A percentile compares a stretch with the other conserved stretches of the same genome.
phyloP scores from a whole-genome alignment of 2,113 vertebrate species.

The Scomber colias region DNA sequence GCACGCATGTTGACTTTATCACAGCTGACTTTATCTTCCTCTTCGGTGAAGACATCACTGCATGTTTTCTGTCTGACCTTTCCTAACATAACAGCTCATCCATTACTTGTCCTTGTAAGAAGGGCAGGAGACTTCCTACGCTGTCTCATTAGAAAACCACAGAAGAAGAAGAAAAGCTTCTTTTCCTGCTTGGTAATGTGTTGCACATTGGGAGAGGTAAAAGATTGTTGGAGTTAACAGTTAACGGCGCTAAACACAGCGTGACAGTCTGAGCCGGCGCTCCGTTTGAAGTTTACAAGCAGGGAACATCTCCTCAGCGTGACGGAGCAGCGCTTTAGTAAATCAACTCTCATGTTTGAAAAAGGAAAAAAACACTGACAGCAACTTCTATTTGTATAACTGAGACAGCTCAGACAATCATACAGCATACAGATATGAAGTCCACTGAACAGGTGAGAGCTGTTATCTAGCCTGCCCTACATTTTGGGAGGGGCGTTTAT shows the following conservation, averaged over 20 bases:
- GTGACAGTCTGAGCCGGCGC: conserved; percentile 36
- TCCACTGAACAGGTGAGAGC: not conserved
- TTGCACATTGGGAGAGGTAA: conserved; percentile 33
- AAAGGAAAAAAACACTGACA: not conserved
- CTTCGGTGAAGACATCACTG: too few species aligned
- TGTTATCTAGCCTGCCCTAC: not conserved
- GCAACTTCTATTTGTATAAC: not conserved
- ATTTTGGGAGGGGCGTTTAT: conserved; percentile 49
- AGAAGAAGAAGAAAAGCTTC: not conserved
- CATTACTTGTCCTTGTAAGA: too few species aligned
- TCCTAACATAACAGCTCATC: not conserved
- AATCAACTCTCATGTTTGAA: not conserved
- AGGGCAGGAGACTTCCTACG: conserved; percentile 6
- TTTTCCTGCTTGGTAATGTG: conserved; percentile 25
- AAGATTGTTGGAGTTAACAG: conserved; percentile 30
- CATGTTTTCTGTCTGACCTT: too few species aligned
- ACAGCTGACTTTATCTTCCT: too few species aligned
- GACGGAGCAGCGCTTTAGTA: not conserved
- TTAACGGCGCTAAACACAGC: conserved; percentile 38
- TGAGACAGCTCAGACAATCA: not conserved
- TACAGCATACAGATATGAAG: not conserved
- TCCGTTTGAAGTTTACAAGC: conserved; percentile 24
- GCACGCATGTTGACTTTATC: too few species aligned
- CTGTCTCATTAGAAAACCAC: conserved; percentile 26
- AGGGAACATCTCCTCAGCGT: not conserved